Conservation (phyloP, 23 tunicate genomes). For the Trididemnum clinides region DNA sequence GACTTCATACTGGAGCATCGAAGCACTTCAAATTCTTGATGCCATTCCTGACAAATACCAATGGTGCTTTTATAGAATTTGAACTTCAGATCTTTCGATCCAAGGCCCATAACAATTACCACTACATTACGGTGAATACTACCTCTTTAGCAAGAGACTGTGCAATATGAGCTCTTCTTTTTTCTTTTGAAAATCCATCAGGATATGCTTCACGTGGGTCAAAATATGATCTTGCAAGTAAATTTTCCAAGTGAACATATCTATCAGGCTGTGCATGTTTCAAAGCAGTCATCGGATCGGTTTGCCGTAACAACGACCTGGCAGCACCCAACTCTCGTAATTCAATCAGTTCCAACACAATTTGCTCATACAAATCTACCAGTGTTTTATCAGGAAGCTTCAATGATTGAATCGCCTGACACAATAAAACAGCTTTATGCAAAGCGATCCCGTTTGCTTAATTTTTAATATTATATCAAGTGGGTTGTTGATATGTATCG, state of each 20-base stretch:
- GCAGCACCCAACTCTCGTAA: slow-evolving; percentile 96
- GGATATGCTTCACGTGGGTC: slow-evolving; percentile 98
- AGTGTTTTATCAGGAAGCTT: slow-evolving; percentile 90
- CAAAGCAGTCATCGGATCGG: slow-evolving; percentile 93
- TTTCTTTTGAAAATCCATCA: slow-evolving; percentile 93
- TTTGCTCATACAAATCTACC: slow-evolving; percentile 94
- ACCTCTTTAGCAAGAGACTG: slow-evolving; percentile 93
- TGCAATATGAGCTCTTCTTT: slow-evolving; percentile 86
- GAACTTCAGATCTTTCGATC: no score
- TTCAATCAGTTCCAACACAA: slow-evolving; percentile 87
- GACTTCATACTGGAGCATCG: no score
- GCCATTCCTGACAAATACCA: no score
- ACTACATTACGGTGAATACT: no score
- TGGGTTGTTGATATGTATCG: no score
- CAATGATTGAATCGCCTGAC: slow-evolving; percentile 83
- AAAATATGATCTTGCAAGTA: slow-evolving; percentile 86
- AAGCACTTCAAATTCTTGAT: no score
- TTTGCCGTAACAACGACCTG: slow-evolving; percentile 88
- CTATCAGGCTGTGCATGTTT: slow-evolving; percentile 95
- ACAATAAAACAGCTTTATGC: no score
- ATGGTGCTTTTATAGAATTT: no score
- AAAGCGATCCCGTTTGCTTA: neutral
- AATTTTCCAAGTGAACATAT: slow-evolving; percentile 90
- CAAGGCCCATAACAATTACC: no score
- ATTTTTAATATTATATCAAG: neutral